Base-by-base conservation (phyloP, 2,113 vertebrate species). In the Columbina picui region DNA sequence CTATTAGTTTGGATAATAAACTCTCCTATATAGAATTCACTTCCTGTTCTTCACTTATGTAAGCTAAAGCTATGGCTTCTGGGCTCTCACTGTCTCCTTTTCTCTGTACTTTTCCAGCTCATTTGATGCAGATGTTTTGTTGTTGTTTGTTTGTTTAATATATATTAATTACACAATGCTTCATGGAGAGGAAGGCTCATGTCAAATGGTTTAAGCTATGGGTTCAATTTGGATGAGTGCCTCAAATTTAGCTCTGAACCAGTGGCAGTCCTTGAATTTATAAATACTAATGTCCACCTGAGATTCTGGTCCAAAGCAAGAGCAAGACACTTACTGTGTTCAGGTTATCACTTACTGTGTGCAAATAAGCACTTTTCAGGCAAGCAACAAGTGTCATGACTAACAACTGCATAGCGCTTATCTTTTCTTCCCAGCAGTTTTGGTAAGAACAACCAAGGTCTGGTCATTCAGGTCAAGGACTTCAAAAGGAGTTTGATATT, bases 211-310 rank as follows among this genome's bases (percentile, higher is more conserved):
- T 84, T 95, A 94, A 91, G 73, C 56, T 53, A 82, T 79, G 79
- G 84, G 61, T 93, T 92, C 80, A 68, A 52, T 89, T 96, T 96
- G 81, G 93, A 93, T 73, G 53, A 83, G 57, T 87, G 89, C 78
- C 84, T 87, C 70, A 87, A 94, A 96, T 80, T 80, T 83, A 85
- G 55, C 82, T 85, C 70, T 94, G 93, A 93, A 89, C 30, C 26
- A 45, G 68, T 64, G 57, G 21, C 73, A 73, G 57, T 65, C 87
- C 91, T 91, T 94, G 95, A 91, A 95, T 96, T 84, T 94, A 93
- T 96, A 95, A 96, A 93, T 91, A 79, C 23, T 92, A 93, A 95
- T 96, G 94, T 87, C 41, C 91, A 86, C 80, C 81, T 90, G 91
- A 91, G 80, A 89, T 95, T 87, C 77, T 75, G 14, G 78, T 67